Base-by-base conservation (phyloP, 1,140 invertebrate species). In the Rhagoletis pomonella region DNA sequence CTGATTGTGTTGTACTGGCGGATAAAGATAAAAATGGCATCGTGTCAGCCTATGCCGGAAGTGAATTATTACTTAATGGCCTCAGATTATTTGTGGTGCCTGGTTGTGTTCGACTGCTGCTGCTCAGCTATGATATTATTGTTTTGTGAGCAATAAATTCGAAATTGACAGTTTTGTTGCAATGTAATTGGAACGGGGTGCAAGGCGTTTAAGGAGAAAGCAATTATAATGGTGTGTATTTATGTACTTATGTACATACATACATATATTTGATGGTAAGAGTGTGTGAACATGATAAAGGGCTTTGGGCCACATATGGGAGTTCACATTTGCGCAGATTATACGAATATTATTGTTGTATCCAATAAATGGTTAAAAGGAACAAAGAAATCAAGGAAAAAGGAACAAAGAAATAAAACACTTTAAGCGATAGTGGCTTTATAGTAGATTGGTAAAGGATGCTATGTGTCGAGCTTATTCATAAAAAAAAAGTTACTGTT, bases 61-160 rank as follows among this genome's bases (percentile, higher is more conserved):
- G 84, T 85, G 84, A 85, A 85, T 85, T 85, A 85, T 85, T 85
- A 85, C 84, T 85, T 85, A 85, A 85, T 62, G 84, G 84, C 17
- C 29, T 1, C 73, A 85, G 84, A 85, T 85, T 85, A 85, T 85
- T 85, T 85, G 84, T n/a, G 55, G 29, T 29, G 5, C 14, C 14
- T 7, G 12, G 1, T 42, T 59, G 59, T 5, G 55, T 59, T n/a
- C 42, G 55, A n/a, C 29, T 85, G 14, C 29, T 60, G 84, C 59
- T 85, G 14, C 14, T 39, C 7, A 10, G 55, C 44, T 4, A 81
- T 81, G 47, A 10, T 73, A 81, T 81, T 81, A 81, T 58, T 59
- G 59, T 60, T 62, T 85, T 60, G 59, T 44, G 50, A 42, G 55
- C 59, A 85, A 85, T 85, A 85, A 85, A 85, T 85, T 85, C 17